Evolutionary conservation across 2,113 vertebrate genomes (phyloP).

Genomic region (Sorex araneus): DNA sequence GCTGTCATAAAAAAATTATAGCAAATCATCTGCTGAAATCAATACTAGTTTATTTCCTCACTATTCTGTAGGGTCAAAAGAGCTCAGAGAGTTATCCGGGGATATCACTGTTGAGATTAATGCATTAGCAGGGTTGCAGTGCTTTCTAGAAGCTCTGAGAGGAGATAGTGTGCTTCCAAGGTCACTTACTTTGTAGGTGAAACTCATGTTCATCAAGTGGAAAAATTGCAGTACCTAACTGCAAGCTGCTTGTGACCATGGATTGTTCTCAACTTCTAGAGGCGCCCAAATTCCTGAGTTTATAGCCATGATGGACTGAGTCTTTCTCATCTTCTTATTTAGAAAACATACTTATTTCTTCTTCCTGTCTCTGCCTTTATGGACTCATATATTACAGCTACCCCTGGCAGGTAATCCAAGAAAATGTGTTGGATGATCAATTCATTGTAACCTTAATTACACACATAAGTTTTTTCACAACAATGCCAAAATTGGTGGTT

Average conservation of each 20-base stretch:
- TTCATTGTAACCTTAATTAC: neutral
- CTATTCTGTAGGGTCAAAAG: neutral
- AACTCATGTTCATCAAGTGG: no score
- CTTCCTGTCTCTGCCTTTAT: neutral
- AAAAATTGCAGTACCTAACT: no score
- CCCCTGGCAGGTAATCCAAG: neutral
- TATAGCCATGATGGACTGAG: accelerated
- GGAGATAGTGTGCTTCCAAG: neutral
- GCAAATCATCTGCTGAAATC: neutral
- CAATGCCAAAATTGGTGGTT: neutral
- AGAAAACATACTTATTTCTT: neutral
- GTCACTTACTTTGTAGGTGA: neutral
- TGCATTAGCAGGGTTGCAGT: neutral
- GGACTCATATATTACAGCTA: neutral
- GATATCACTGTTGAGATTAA: neutral
- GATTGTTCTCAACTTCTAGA: neutral
- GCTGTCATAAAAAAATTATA: neutral
- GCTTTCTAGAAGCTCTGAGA: neutral
- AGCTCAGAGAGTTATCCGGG: neutral
- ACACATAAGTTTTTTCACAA: neutral
- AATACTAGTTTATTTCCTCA: neutral
- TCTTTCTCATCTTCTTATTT: neutral
- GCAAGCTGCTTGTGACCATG: neutral
- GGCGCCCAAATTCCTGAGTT: neutral
- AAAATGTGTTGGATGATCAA: neutral